Evolutionary conservation across 2,888 invertebrate species (phyloP), one percentile per base, ranked within the genome.

Genomic region (Polydrusus cervinus): DNA sequence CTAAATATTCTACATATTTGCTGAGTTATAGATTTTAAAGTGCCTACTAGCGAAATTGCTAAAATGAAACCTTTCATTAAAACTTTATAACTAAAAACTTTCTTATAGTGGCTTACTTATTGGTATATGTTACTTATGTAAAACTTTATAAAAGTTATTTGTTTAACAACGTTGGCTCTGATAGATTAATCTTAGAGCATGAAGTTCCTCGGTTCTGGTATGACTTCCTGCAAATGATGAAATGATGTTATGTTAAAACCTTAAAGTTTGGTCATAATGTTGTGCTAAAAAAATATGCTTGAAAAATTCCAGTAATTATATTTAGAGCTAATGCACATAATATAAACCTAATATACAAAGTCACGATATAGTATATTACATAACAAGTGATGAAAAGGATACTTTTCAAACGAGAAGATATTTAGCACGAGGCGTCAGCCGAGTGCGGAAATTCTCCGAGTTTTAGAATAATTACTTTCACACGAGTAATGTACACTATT

Each of bases 161-260:
- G 51, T 18, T 16, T 51, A 20, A 51, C 47, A 20, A 51, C 20
- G 20, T 51, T 20, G 51, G 25, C 53, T 13, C 20, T 53, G 30
- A 53, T 25, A 25, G 13, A 53, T 53, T 30, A 53, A 53, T 53
- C 53, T 7, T n/a, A 30, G 6, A n/a, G 13, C 53, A 5, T 53
- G 25, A 53, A 53, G 53, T 30, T 8, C n/a, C 25, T 25, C 11
- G 9, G 20, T 13, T 53, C 53, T 20, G 30, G 30, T 53, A n/a
- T 53, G 53, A 53, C 25, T 53, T 51, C 16, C n/a, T 53, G n/a
- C 20, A n/a, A 53, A 53, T 53, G n/a, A 25, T 11, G 25, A 25
- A 30, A 30, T 30, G n/a, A 53, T 13, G 10, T n/a, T n/a, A n/a
- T 25, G 11, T 30, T 53, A 51, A 51, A 51, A 25, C 25, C 11